Evolutionary conservation across 2,888 invertebrate genomes (phyloP), one percentile per base, ranked within the genome.

Genomic region (Macroteleia sp.): DNA sequence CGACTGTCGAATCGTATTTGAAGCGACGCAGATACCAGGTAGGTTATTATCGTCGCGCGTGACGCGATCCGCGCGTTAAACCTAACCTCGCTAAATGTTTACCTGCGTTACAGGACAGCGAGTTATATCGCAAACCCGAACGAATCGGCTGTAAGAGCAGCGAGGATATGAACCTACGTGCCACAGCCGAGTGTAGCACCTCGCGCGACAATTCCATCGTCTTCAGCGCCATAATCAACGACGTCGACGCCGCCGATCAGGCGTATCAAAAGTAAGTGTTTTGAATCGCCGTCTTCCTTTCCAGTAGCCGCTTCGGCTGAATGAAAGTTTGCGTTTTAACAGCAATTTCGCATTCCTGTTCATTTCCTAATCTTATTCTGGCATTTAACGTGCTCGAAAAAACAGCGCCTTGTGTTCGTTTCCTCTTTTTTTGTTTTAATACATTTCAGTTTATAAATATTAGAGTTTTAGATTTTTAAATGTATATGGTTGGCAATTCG

Each of bases 211-310:
- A 96, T 91, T 95, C 96, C 9, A 95, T 96, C 82, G 92, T 95
- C 41, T 96, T 95, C 89, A 96, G 95, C 79, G 95, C 95, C 84
- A 95, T 95, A 80, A 95, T 94, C 82, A 95, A 95, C 87, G 96
- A 96, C 88, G 94, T 95, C 39, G 92, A 93, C 19, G 94, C 95
- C 81, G 95, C 96, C 67, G 96, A 96, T 87, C 93, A 94, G 78
- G 95, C 96, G 82, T 96, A 96, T 86, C 93, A 93, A 25, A 95
- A 94, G 94, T 95, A 92, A 88, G 81, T 90, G 3, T 12, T 9
- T 14, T 14, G 3, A 3, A 34, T 6, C 1, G 12, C 14, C 14
- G 3, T 34, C 14, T 34, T 34, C 14, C 14, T 3, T 12, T 3
- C 9, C 6, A 30, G 30, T 30, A 8, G 2, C 10, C 30, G 5